Base-by-base conservation (phyloP, 2,888 invertebrate species). In the Diplazon laetatorius region DNA sequence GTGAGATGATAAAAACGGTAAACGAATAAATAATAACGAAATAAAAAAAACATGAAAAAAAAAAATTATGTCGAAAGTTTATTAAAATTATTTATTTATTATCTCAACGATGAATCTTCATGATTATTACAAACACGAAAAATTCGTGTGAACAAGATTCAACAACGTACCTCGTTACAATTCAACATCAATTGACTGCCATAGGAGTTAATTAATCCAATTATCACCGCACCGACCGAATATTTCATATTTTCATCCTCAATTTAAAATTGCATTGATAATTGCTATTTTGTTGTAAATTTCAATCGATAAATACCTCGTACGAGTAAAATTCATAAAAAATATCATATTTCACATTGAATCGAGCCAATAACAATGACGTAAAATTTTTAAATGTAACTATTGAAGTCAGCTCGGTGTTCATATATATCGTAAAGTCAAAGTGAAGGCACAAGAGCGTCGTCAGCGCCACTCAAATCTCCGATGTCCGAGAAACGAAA, bases 1-100 rank as follows among this genome's bases (percentile, higher is more conserved):
- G 84, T 84, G 84, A 85, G 70, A 79, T 82, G n/a, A n/a, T n/a
- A n/a, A 77, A 80, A 82, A 70, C 65, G 60, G 52, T 55, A 72
- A n/a, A 80, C 55, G 68, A 80, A 82, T 77, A 82, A 82, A 80
- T 66, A 78, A 69, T 79, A 80, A 78, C 75, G 71, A 72, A 72
- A 70, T 62, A 68, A 55, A 68, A 82, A 82, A 80, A 68, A 6
- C 76, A 69, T 79, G 79, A 78, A 70, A 68, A 72, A 72, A 70
- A 59, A 68, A 55, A 68, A 62, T 12, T 39, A 68, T 48, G 46
- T n/a, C 9, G 16, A 9, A 60, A 48, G 50, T 70, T 70, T 50
- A 60, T 70, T 60, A 22, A 70, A 48, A 22, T 48, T 70, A 12
- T 68, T 68, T 42, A n/a, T 52, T 52, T 16, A 6, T 42, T 65